A percentile compares a stretch with the other conserved stretches of the same genome.
phyloP scores from a whole-genome alignment of 2,888 invertebrate genomes.

The Microdon myrmicae region DNA sequence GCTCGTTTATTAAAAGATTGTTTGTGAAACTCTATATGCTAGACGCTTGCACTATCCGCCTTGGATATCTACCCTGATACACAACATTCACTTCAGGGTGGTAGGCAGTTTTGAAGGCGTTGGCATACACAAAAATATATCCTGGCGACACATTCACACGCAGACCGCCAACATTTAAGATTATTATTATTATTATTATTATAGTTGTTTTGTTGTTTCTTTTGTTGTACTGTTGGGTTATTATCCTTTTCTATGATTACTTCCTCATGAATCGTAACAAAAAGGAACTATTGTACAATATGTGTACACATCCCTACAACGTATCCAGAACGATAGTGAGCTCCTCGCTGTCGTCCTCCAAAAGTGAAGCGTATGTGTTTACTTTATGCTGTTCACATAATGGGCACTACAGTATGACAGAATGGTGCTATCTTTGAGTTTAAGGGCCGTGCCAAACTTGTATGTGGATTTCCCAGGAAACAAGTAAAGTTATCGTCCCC shows the following conservation, averaged over 20 bases:
- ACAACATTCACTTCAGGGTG: no score
- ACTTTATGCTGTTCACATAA: conserved; percentile 3
- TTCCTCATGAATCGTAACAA: conserved; percentile 38
- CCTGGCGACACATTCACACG: conserved; percentile 31
- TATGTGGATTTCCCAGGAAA: no score
- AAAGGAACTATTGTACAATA: conserved; percentile 29
- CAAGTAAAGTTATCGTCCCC: conserved; percentile 2
- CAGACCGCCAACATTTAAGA: conserved; percentile 49
- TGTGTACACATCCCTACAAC: no score
- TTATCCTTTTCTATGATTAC: conserved; percentile 47
- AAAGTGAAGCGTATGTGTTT: conserved; percentile 7
- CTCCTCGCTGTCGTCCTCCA: conserved; percentile 3
- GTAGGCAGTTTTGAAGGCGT: no score
- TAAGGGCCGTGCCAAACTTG: conserved; percentile 3
- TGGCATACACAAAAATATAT: no score
- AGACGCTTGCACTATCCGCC: conserved; percentile 13
- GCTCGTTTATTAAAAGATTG: conserved; percentile 16
- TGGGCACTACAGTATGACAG: conserved; percentile 7
- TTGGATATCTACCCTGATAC: no score
- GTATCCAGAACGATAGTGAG: conserved; percentile 24
- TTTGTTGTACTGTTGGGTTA: conserved; percentile 44
- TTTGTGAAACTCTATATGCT: not conserved
- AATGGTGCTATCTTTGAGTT: conserved; percentile 14
- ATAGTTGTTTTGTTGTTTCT: no score
- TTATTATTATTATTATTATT: conserved; percentile 50